phyloP scores from a whole-genome alignment of 1,140 invertebrate genomes.

The Dendrolimus punctatus region DNA sequence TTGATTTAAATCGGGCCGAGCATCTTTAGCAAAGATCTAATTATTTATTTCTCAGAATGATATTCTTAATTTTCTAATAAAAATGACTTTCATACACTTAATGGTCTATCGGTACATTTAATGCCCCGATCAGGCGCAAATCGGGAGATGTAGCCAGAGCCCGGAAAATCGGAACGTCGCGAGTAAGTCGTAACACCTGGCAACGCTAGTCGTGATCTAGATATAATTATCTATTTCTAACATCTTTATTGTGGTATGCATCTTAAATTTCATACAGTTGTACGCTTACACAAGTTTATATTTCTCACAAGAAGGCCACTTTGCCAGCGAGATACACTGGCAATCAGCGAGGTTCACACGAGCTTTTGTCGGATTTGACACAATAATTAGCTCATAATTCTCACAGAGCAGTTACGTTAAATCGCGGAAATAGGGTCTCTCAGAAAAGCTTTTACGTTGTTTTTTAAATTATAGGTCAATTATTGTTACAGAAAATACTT shows the following conservation, averaged over 20 bases:
- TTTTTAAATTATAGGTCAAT: no score
- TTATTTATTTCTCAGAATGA: no score
- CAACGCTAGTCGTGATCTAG: constrained; percentile 7
- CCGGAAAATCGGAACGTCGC: no score
- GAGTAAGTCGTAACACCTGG: neutral
- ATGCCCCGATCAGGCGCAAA: no score
- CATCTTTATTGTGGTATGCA: constrained; percentile 8
- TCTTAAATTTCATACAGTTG: constrained; percentile 10
- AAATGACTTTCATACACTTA: no score
- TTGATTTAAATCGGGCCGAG: no score
- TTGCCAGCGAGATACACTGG: constrained; percentile 20
- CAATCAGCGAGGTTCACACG: constrained; percentile 36
- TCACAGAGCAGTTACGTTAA: constrained; percentile 24
- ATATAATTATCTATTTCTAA: constrained; percentile 5
- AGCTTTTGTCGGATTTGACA: neutral
- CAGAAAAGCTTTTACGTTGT: neutral
- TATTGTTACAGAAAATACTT: no score
- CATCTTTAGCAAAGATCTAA: no score
- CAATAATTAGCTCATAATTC: constrained; percentile 21
- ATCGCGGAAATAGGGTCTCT: constrained; percentile 31
- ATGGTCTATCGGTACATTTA: no score
- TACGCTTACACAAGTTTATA: neutral
- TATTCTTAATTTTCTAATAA: no score
- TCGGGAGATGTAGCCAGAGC: no score
- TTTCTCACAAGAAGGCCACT: constrained; percentile 30